phyloP scores from a whole-genome alignment of 1,140 invertebrate species.

The Akabosia matsudoensis region DNA sequence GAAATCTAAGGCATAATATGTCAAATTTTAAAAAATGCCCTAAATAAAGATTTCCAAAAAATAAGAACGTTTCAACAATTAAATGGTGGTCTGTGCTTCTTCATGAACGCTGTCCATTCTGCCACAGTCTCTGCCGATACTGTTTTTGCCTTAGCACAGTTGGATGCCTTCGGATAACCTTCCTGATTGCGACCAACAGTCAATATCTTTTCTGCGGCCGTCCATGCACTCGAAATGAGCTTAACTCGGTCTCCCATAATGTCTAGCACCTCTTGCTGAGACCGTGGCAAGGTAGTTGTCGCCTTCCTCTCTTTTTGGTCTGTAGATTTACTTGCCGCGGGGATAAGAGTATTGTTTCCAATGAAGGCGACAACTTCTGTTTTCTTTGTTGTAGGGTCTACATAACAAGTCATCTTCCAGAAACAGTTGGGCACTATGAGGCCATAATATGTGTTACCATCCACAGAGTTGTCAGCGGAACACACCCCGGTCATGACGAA shows the following conservation, averaged over 20 bases:
- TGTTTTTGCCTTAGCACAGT: neutral
- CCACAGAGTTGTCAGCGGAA: neutral
- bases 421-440: constrained; percentile 7
- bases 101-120: neutral
- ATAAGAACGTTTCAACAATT: neutral
- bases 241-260: neutral
- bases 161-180: neutral
- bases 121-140: neutral
- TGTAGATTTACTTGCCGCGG: neutral
- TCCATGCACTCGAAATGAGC: neutral
- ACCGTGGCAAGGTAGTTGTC: neutral
- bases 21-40: too few relatives aligned
- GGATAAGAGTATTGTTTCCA: constrained; percentile 14
- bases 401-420: constrained; percentile 20
- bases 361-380: constrained; percentile 11
- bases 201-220: neutral
- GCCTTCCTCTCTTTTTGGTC: neutral
- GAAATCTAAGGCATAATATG: too few relatives aligned
- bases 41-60: too few relatives aligned
- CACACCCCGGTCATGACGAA: constrained; percentile 21
- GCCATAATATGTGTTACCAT: constrained; percentile 12
- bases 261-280: constrained; percentile 26
- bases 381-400: neutral
- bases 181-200: neutral
- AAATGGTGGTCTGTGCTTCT: constrained; percentile 4